Base-by-base conservation (phyloP, 1,140 invertebrate genomes). In the Ips typographus region DNA sequence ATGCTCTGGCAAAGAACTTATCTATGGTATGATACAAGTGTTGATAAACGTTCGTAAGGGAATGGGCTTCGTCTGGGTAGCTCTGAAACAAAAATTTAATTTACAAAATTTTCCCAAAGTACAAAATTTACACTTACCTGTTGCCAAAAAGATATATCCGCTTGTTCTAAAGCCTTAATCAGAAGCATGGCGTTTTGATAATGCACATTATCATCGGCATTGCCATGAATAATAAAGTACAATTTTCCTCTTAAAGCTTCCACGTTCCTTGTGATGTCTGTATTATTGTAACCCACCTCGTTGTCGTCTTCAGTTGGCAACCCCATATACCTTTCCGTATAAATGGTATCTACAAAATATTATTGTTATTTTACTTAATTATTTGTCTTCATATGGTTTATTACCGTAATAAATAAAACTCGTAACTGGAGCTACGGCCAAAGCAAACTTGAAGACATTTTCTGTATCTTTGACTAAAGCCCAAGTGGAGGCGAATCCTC, bases 271-370 rank as follows among this genome's bases (percentile, higher is more conserved):
- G 85, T 81, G 5, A 78, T 72, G 94, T 79, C 84, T 90, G 87
- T 80, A 87, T 85, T 79, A 85, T 77, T 77, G 59, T 79, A 78
- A 1, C 73, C 82, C 88, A 81, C 78, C 95, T 95, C 22, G 89
- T 93, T n/a, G 80, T 75, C 47, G 49, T 85, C 81, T 43, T 85
- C 81, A 0, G 79, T 73, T 5, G 94, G 93, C 8, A 91, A 80
- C 4, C 94, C 93, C 95, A 98, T 96, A 79, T 93, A 97, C 42
- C 94, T 85, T 77, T 98, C 95, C 1, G 95, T 96, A 77, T 97
- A 98, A 77, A 95, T 93, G 40, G 95, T 93, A 83, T 98, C 95
- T 98, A 79, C 52, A 85, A 85, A 74, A 40, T 56, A 2, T 1
- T 22, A 56, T 6, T 56, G 36, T 56, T 56, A 1, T 8, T 49